A percentile compares a stretch with the other conserved stretches of the same genome.
Conservation (phyloP, 2,113 vertebrate species). For the Puma concolor region DNA sequence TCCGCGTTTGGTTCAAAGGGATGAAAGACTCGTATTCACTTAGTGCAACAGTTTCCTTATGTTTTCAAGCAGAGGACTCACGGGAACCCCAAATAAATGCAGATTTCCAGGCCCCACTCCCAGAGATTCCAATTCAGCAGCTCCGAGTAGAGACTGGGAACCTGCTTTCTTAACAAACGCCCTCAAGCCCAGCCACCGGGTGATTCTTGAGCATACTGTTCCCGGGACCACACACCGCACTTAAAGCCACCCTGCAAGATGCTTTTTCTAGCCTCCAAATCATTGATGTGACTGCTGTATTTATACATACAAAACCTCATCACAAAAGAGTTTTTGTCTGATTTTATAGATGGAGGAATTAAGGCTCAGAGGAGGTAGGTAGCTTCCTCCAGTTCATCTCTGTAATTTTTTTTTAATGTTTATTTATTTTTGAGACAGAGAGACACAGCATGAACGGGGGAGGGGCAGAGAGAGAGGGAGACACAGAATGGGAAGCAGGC, state of each 20-base stretch:
- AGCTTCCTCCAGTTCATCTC: background rate
- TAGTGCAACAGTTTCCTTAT: fast-evolving
- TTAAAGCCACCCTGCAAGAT: background rate
- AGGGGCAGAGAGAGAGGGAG: too few relatives aligned
- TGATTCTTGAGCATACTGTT: background rate
- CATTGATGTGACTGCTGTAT: background rate
- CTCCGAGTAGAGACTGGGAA: too few relatives aligned
- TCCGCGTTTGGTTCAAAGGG: background rate
- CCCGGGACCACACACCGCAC: background rate
- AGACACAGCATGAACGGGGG: too few relatives aligned
- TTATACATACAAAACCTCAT: background rate
- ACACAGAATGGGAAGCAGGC: too few relatives aligned
- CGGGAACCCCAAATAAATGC: background rate
- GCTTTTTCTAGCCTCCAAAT: background rate
- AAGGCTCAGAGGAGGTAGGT: background rate
- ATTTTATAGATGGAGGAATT: background rate
- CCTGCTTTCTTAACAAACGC: background rate
- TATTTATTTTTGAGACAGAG: too few relatives aligned
- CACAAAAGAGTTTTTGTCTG: background rate
- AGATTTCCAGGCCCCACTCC: background rate
- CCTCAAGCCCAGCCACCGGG: too few relatives aligned
- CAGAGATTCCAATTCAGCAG: background rate
- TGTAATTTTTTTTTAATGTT: background rate
- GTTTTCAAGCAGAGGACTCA: background rate
- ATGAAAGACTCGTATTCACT: background rate